phyloP scores from a whole-genome alignment of 2,888 invertebrate species.

The Hanleya hanleyi region DNA sequence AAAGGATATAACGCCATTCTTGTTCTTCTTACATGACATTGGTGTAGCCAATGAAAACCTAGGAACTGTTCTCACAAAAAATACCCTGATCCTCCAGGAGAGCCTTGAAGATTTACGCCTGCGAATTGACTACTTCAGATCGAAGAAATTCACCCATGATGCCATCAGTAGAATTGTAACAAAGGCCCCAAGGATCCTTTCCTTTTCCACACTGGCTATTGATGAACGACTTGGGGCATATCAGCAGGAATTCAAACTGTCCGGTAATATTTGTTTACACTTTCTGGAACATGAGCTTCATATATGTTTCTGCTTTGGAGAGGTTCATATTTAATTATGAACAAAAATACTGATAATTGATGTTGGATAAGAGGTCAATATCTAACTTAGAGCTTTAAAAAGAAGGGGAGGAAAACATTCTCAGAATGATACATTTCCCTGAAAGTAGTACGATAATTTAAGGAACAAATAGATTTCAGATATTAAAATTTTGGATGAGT shows the following conservation, averaged over 20 bases:
- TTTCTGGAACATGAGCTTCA: no score
- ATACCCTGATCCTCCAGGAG: constrained; percentile 86
- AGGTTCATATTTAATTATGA: no score
- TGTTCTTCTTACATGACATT: constrained; percentile 78
- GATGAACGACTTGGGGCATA: constrained; percentile 89
- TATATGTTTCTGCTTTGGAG: no score
- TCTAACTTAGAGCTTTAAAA: no score
- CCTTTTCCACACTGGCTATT: constrained; percentile 82
- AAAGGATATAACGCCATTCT: constrained; percentile 66
- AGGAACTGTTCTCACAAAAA: constrained; percentile 84
- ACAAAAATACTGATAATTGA: no score
- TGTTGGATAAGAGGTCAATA: no score
- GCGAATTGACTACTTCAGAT: constrained; percentile 84
- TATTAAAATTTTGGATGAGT: no score
- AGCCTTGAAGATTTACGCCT: constrained; percentile 81
- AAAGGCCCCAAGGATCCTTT: constrained; percentile 72
- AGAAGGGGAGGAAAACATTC: neutral
- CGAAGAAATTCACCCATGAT: constrained; percentile 82
- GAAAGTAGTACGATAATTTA: no score
- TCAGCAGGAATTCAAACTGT: constrained; percentile 84
- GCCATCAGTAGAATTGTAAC: constrained; percentile 83
- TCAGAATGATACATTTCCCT: no score
- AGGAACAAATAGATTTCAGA: no score
- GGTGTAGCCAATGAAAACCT: constrained; percentile 81
- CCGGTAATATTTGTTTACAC: no score